Percentiles rank a stretch among this genome's conserved stretches.
These are phyloP conservation scores for Diuraphis noxia DNA, from an alignment of 1,140 invertebrate species.

Conservation along the genomic window DNA sequence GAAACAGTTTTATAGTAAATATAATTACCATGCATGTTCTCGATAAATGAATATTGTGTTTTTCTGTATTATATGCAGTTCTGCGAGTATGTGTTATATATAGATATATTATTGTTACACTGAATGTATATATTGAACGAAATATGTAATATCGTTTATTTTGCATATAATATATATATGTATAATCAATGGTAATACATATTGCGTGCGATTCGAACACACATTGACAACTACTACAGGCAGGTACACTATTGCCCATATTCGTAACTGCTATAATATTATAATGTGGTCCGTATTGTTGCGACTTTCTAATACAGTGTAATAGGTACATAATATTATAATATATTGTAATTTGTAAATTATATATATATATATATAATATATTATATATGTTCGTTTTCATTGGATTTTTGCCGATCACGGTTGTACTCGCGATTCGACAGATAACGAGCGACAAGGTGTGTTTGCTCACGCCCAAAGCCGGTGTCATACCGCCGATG, in stretches of 20 bases:
- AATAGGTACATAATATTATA: neutral
- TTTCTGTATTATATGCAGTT: neutral
- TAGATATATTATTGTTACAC: neutral
- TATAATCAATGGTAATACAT: neutral
- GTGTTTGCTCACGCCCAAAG: slow-evolving; percentile 61
- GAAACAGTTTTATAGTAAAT: neutral
- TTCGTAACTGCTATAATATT: neutral
- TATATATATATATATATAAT: neutral
- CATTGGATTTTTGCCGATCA: too few species aligned
- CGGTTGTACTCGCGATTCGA: neutral
- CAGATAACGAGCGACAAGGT: slow-evolving; percentile 59
- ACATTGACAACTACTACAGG: neutral
- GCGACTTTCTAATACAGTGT: neutral
- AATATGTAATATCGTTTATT: neutral
- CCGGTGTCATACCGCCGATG: slow-evolving; percentile 60
- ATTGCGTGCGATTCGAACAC: neutral
- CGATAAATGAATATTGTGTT: neutral
- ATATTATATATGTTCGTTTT: neutral
- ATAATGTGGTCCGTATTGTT: neutral
- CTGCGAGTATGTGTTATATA: neutral
- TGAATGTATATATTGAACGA: neutral
- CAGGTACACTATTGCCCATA: neutral
- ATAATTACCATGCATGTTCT: neutral
- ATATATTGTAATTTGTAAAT: too few species aligned
- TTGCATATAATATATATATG: neutral